Percentiles rank a stretch among this genome's conserved stretches.
Evolutionary conservation across 2,113 vertebrate genomes (phyloP).

Genomic region (Craseonycteris thonglongyai): DNA sequence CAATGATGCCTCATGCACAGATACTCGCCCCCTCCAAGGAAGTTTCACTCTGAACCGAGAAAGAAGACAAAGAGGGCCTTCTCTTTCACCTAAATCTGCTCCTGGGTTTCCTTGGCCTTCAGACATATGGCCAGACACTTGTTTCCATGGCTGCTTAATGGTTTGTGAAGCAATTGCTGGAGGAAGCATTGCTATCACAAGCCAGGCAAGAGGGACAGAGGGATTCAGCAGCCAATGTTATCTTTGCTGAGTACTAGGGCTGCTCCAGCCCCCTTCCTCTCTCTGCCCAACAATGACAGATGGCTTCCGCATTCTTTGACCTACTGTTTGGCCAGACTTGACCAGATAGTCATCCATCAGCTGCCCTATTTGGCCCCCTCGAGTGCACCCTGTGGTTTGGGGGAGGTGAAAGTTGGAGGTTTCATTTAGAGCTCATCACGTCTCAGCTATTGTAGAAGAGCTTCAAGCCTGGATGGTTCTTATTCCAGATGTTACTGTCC

Average conservation of each 20-base stretch:
- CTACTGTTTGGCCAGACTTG: conserved; percentile 30
- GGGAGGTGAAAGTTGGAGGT: conserved; percentile 7
- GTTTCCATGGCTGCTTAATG: conserved; percentile 62
- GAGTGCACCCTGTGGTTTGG: conserved; percentile 1
- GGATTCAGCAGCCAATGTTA: conserved; percentile 29
- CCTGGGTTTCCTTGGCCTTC: conserved; percentile 35
- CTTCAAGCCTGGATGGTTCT: conserved; percentile 52
- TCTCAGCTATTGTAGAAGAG: neutral
- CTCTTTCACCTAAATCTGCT: conserved; percentile 24
- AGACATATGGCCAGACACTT: conserved; percentile 54
- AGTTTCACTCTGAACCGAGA: neutral
- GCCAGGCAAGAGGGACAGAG: conserved; percentile 39
- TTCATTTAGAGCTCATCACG: conserved; percentile 11
- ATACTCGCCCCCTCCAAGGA: neutral
- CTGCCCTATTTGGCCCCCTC: neutral
- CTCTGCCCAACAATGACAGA: conserved; percentile 36
- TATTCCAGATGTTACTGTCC: conserved; percentile 51
- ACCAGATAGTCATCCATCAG: conserved; percentile 46
- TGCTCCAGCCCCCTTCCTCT: neutral
- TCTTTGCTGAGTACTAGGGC: conserved; percentile 7
- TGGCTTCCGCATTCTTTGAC: conserved; percentile 66
- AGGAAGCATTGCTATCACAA: conserved; percentile 27
- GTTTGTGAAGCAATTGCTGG: conserved; percentile 64
- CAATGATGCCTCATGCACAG: neutral
- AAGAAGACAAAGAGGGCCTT: neutral